Conservation (phyloP, 1,140 invertebrate genomes). For the Atta texana region DNA sequence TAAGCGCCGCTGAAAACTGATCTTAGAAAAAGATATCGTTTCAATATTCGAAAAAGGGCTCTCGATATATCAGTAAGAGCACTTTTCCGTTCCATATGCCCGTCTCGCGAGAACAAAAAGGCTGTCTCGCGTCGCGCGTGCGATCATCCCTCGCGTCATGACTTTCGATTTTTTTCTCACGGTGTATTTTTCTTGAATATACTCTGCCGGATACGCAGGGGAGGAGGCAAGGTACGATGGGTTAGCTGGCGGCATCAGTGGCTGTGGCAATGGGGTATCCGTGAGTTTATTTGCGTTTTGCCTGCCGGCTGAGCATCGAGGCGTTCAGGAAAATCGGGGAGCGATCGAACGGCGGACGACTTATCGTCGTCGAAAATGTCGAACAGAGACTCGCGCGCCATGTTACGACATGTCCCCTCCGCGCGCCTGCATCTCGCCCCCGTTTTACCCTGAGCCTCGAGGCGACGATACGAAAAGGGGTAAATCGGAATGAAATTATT, state of each 20-base stretch:
- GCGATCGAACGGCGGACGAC: conserved; percentile 69
- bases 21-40: neutral
- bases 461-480: conserved; percentile 78
- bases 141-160: conserved; percentile 47
- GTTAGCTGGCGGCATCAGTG: conserved; percentile 25
- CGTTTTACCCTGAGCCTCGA: conserved; percentile 44
- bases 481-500: conserved; percentile 82
- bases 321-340: conserved; percentile 73
- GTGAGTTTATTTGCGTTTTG: conserved; percentile 85
- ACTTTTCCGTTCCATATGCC: conserved; percentile 11
- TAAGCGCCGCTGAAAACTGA: neutral
- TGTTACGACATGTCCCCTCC: conserved; percentile 61
- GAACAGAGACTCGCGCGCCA: conserved; percentile 34
- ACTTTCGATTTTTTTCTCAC: conserved; percentile 64
- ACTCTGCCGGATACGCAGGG: conserved; percentile 48
- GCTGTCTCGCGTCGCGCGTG: conserved; percentile 40
- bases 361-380: conserved; percentile 65
- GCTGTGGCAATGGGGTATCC: conserved; percentile 42
- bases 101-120: conserved; percentile 7
- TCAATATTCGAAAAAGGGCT: neutral
- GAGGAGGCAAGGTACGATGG: neutral
- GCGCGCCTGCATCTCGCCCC: conserved; percentile 51
- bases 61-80: neutral
- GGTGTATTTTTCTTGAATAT: conserved; percentile 84
- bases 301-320: conserved; percentile 83